These are phyloP conservation scores for Arizona elegans DNA, from an alignment of 2,113 vertebrate species.

Conservation along the genomic window DNA sequence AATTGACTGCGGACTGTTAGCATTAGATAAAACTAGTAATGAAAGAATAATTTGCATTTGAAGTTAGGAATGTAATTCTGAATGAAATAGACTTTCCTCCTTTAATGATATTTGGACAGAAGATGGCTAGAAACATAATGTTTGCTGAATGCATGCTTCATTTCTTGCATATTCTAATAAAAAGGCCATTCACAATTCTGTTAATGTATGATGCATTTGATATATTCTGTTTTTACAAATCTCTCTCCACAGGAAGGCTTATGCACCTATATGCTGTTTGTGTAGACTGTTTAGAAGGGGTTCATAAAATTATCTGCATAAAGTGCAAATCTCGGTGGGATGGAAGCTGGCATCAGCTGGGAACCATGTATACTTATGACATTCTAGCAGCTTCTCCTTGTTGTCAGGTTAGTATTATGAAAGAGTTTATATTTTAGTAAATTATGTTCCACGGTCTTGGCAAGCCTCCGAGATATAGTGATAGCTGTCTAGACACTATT, in stretches of 20 bases:
- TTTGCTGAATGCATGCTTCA: background rate
- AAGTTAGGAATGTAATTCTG: background rate
- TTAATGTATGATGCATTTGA: background rate
- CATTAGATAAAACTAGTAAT: background rate
- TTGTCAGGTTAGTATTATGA: constrained; percentile 84
- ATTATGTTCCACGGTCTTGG: background rate
- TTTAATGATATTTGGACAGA: background rate
- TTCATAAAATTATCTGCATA: constrained; percentile 99
- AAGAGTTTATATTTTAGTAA: background rate
- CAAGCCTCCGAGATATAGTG: background rate
- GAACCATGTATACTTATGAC: constrained; percentile 98
- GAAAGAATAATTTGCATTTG: background rate
- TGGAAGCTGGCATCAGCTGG: constrained; percentile 98
- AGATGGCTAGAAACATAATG: background rate
- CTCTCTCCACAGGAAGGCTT: constrained; percentile 84
- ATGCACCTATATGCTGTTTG: constrained; percentile 99
- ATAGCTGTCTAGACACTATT: background rate
- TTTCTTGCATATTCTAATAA: background rate
- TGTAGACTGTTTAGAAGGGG: constrained; percentile 97
- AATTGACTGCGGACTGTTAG: background rate
- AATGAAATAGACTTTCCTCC: background rate
- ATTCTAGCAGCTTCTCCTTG: constrained; percentile 97
- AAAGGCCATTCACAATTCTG: background rate
- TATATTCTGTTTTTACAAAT: constrained; percentile 45
- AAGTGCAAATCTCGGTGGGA: constrained; percentile 99